Percentiles rank a stretch among this genome's conserved stretches.
phyloP scores from a whole-genome alignment of 2,113 vertebrate species.

The Pollimyrus isidori region DNA sequence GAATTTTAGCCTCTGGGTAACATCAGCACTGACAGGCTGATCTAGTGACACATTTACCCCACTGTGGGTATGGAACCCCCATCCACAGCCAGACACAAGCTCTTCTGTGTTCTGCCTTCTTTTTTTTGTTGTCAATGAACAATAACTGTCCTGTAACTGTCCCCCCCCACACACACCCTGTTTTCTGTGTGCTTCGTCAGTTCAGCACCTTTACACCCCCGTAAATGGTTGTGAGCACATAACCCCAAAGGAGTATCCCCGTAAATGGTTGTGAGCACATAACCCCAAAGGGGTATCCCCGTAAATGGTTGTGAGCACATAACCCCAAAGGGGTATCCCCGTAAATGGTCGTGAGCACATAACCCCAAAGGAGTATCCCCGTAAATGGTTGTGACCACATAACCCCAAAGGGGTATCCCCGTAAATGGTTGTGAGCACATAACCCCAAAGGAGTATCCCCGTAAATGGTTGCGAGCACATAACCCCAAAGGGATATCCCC shows the following conservation, averaged over 20 bases:
- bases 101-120: not conserved
- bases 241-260: not conserved
- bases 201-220: not conserved
- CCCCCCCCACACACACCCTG: not conserved
- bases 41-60: not conserved
- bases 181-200: not conserved
- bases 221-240: not conserved
- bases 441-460: not conserved
- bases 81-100: not conserved
- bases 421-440: not conserved
- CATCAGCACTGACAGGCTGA: not conserved
- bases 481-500: not conserved
- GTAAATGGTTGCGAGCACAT: not conserved
- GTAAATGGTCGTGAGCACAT: not conserved
- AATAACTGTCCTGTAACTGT: conserved; percentile 43
- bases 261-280: not conserved
- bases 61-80: not conserved
- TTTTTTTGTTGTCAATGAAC: conserved; percentile 40
- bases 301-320: not conserved
- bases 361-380: too few relatives aligned
- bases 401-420: not conserved
- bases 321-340: not conserved
- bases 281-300: too few relatives aligned
- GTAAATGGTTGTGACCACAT: not conserved
- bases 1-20: not conserved